Percentiles rank a stretch among this genome's conserved stretches.
phyloP scores from a whole-genome alignment of 2,113 vertebrate species.

The Pitta sordida region DNA sequence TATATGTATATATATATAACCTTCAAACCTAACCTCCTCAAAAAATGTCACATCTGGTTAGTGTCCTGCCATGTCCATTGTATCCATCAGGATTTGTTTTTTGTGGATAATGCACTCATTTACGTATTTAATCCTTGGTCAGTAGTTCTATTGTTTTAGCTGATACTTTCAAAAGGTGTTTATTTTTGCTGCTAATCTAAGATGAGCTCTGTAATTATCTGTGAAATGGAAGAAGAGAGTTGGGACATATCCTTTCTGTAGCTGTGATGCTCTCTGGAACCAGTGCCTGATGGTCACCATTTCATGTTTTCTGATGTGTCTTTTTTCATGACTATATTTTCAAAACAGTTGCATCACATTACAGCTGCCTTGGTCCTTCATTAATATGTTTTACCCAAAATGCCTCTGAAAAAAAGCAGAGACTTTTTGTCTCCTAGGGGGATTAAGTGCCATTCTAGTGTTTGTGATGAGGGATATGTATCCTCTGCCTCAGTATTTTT shows the following conservation, averaged over 20 bases:
- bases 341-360: neutral
- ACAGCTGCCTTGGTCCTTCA: neutral
- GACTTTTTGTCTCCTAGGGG: neutral
- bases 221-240: neutral
- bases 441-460: neutral
- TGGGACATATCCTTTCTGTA: neutral
- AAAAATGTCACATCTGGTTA: constrained; percentile 22
- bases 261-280: neutral
- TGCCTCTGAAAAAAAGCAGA: neutral
- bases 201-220: constrained; percentile 37
- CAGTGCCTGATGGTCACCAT: neutral
- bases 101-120: constrained; percentile 15
- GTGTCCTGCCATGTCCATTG: neutral
- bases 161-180: constrained; percentile 25
- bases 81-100: constrained; percentile 7
- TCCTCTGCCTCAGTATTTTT: neutral
- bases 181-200: constrained; percentile 53
- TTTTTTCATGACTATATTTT: neutral
- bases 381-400: neutral
- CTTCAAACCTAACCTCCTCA: neutral
- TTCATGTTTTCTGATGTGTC: neutral
- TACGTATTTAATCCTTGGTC: constrained; percentile 27
- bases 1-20: too few species aligned
- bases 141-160: constrained; percentile 28
- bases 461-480: neutral